Conservation (phyloP, 2,888 invertebrate species). For the Acleris emargana region DNA sequence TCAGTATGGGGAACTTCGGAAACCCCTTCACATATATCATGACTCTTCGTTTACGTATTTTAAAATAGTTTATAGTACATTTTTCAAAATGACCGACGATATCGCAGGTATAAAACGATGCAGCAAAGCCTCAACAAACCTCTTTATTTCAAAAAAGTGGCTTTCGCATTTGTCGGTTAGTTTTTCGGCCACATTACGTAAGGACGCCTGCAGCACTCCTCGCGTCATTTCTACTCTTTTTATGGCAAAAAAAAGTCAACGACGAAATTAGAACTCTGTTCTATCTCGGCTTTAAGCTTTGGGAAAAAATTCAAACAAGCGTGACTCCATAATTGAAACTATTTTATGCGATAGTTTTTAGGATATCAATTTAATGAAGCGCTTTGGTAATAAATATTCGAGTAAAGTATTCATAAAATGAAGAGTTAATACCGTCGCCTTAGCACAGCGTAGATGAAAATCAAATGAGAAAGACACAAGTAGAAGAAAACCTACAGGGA, state of each 20-base stretch:
- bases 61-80: no score
- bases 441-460: background rate
- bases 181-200: conserved; percentile 53
- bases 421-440: background rate
- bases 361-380: no score
- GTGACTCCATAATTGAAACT: background rate
- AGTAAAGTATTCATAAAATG: background rate
- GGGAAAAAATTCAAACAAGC: background rate
- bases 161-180: conserved; percentile 39
- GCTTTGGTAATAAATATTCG: no score
- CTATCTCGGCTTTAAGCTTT: conserved; percentile 16
- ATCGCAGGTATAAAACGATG: no score
- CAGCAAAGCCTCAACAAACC: background rate
- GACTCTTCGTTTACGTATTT: no score
- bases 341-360: no score
- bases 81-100: no score
- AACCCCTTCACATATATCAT: no score
- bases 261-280: conserved; percentile 39
- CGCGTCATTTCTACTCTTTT: conserved; percentile 46
- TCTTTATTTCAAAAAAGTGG: conserved; percentile 6
- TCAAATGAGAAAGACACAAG: background rate
- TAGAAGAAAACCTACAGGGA: background rate
- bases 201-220: conserved; percentile 45
- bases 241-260: conserved; percentile 48
- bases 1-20: no score